These are phyloP conservation scores for Lysiphlebus fabarum DNA, from an alignment of 1,140 invertebrate genomes.

Conservation along the genomic window DNA sequence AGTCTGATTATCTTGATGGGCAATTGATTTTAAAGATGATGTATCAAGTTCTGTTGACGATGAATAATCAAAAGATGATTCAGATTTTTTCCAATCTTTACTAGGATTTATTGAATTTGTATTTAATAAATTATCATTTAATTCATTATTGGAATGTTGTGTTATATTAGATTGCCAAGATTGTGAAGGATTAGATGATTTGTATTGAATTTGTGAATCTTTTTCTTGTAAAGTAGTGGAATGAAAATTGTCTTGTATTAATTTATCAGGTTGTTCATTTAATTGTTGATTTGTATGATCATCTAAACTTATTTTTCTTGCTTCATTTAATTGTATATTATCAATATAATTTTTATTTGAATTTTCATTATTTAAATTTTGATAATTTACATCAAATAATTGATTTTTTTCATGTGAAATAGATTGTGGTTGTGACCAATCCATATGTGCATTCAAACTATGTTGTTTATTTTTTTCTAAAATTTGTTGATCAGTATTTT, in stretches of 20 bases:
- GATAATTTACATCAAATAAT: not conserved
- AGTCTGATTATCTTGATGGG: too few species aligned
- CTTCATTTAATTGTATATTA: constrained; percentile 5
- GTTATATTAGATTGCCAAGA: not conserved
- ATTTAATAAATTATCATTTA: too few species aligned
- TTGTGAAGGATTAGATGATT: not conserved
- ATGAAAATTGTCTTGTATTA: constrained; percentile 3
- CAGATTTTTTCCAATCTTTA: not conserved
- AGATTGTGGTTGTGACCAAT: too few species aligned
- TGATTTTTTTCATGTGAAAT: not conserved
- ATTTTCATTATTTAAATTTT: constrained; percentile 4
- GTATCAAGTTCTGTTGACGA: too few species aligned
- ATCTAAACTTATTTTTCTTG: not conserved
- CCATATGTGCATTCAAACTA: too few species aligned
- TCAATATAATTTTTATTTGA: constrained; percentile 21
- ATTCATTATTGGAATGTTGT: too few species aligned
- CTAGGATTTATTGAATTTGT: not conserved
- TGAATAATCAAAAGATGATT: too few species aligned
- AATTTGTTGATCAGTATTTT: too few species aligned
- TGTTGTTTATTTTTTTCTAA: too few species aligned
- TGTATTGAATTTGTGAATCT: not conserved
- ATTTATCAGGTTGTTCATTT: constrained; percentile 5
- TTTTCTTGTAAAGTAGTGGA: not conserved
- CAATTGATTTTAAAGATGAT: too few species aligned
- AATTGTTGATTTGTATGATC: not conserved